These are phyloP conservation scores for Plectropomus leopardus DNA, from an alignment of 2,113 vertebrate genomes.

Conservation along the genomic window DNA sequence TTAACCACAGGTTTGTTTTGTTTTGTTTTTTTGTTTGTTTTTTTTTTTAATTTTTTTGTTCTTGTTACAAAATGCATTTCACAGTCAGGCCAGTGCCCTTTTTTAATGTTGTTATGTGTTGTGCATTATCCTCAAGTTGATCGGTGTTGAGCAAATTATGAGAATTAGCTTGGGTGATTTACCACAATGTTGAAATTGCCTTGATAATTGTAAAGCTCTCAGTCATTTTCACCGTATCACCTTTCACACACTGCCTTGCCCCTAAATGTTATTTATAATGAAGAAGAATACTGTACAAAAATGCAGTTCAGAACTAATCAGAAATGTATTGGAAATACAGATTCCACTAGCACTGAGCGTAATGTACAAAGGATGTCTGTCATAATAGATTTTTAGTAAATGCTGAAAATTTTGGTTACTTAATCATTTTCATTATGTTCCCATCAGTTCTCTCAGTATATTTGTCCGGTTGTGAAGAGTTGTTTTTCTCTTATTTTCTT, in stretches of 20 bases:
- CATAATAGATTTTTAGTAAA: constrained; percentile 4
- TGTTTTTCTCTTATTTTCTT: neutral
- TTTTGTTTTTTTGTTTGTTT: constrained; percentile 47
- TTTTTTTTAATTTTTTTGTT: constrained; percentile 7
- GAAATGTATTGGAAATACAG: neutral
- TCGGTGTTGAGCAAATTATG: constrained; percentile 19
- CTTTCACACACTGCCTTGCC: constrained; percentile 54
- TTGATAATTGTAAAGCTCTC: constrained; percentile 54
- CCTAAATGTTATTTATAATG: constrained; percentile 27
- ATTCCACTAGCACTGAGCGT: constrained; percentile 2
- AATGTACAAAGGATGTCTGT: neutral
- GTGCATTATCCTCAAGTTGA: constrained; percentile 17
- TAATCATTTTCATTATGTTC: constrained; percentile 5
- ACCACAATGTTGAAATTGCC: constrained; percentile 23
- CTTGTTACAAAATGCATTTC: constrained; percentile 16
- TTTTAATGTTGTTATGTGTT: neutral
- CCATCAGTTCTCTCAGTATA: neutral
- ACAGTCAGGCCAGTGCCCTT: constrained; percentile 57
- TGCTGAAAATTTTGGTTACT: neutral
- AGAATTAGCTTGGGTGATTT: neutral
- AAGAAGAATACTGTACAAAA: neutral
- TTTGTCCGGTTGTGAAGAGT: constrained; percentile 14
- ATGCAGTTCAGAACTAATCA: constrained; percentile 15
- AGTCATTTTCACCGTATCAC: constrained; percentile 39
- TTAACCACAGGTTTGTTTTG: too few relatives aligned